Conservation (phyloP, 2,113 vertebrate species). For the Artemisiospiza belli region DNA sequence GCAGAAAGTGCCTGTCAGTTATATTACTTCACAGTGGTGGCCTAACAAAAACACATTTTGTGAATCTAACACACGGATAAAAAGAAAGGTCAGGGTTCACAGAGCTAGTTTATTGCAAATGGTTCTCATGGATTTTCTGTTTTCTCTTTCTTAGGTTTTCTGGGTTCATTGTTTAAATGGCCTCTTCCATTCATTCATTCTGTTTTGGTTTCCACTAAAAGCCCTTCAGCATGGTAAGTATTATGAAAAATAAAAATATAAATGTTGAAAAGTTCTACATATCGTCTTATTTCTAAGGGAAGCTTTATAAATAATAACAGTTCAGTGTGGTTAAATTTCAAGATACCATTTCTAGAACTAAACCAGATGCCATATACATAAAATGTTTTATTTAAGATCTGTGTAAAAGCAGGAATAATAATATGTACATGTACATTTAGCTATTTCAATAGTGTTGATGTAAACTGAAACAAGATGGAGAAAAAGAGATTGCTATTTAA, state of each 20-base stretch:
- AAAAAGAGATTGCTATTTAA: not conserved
- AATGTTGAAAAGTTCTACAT: constrained; percentile 3
- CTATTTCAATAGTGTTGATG: not conserved
- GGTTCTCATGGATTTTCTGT: constrained; percentile 89
- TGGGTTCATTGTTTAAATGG: constrained; percentile 99
- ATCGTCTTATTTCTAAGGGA: not conserved
- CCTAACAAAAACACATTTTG: constrained; percentile 93
- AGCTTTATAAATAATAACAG: not conserved
- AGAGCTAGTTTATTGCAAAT: constrained; percentile 84
- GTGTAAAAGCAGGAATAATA: not conserved
- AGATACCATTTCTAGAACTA: constrained; percentile 16
- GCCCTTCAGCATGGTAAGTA: constrained; percentile 96
- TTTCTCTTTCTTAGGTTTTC: constrained; percentile 91
- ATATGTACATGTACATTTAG: not conserved
- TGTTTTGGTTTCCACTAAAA: constrained; percentile 99
- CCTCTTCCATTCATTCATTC: constrained; percentile 99
- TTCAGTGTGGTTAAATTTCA: not conserved
- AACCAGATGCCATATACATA: not conserved
- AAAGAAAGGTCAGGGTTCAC: constrained; percentile 90
- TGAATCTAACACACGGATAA: constrained; percentile 87
- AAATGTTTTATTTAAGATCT: not conserved
- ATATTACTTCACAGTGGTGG: constrained; percentile 85
- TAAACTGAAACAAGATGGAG: not conserved
- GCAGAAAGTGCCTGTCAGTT: constrained; percentile 94
- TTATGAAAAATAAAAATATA: constrained; percentile 19